Percentiles rank a stretch among this genome's conserved stretches.
Conservation (phyloP, 2,113 vertebrate genomes). For the Mesembrinibis cayennensis region DNA sequence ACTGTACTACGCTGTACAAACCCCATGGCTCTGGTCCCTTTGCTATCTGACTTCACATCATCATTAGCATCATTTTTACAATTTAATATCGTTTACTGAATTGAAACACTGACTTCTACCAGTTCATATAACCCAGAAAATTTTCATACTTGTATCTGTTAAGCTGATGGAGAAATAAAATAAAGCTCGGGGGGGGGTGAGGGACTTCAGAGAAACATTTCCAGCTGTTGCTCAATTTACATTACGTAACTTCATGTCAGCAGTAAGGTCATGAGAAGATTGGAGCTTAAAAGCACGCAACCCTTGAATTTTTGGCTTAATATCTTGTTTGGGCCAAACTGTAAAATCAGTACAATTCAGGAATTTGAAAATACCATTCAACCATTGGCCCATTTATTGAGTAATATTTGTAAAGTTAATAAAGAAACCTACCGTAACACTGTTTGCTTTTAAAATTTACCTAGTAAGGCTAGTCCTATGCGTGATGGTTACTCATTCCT, state of each 20-base stretch:
- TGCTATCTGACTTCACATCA: not conserved
- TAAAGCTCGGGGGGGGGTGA: not conserved
- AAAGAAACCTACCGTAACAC: not conserved
- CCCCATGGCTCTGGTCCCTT: not conserved
- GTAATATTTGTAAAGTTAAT: not conserved
- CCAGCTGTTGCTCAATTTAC: not conserved
- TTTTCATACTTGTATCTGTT: not conserved
- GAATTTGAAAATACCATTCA: not conserved
- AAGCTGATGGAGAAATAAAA: not conserved
- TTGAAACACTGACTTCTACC: not conserved
- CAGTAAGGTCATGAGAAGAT: slow-evolving; percentile 11
- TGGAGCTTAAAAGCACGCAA: not conserved
- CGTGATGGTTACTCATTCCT: not conserved
- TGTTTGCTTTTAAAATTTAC: not conserved
- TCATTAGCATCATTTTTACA: not conserved
- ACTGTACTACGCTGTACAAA: not conserved
- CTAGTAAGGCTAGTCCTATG: not conserved
- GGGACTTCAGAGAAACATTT: not conserved
- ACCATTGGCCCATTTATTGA: not conserved
- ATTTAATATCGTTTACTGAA: not conserved
- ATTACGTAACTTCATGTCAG: not conserved
- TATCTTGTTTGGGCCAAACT: not conserved
- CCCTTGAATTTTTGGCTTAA: slow-evolving; percentile 27
- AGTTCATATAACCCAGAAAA: not conserved
- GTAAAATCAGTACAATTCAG: not conserved